phyloP scores from a whole-genome alignment of 2,797 vertebrate genomes.

The Buceros bicornis region DNA sequence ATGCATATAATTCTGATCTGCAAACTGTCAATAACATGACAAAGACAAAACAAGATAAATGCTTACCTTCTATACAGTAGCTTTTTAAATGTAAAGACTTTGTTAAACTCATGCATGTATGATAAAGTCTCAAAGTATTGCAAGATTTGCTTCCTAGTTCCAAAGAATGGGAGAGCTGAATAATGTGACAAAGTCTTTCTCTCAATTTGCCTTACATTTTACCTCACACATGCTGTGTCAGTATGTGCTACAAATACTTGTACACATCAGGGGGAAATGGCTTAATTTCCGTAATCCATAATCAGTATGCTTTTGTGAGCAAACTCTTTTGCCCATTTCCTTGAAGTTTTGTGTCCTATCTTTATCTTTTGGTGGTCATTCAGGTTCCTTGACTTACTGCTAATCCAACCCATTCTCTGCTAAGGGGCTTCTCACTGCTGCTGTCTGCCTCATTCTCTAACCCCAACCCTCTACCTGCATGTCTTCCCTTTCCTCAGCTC shows the following conservation, averaged over 20 bases:
- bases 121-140: neutral
- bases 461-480: neutral
- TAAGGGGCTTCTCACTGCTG: neutral
- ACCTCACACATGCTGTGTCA: accelerated
- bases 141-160: neutral
- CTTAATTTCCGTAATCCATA: neutral
- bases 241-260: neutral
- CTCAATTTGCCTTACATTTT: neutral
- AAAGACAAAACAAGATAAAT: neutral
- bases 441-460: neutral
- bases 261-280: neutral
- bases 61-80: neutral
- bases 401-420: neutral
- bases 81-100: neutral
- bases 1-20: neutral
- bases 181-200: neutral
- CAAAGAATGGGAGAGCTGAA: neutral
- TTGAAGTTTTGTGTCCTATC: neutral
- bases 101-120: neutral
- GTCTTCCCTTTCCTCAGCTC: neutral
- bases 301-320: neutral
- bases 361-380: neutral
- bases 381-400: neutral
- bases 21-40: neutral
- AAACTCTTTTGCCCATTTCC: neutral